Evolutionary conservation across 1,140 invertebrate genomes (phyloP).

Genomic region (Camponotus pennsylvanicus): DNA sequence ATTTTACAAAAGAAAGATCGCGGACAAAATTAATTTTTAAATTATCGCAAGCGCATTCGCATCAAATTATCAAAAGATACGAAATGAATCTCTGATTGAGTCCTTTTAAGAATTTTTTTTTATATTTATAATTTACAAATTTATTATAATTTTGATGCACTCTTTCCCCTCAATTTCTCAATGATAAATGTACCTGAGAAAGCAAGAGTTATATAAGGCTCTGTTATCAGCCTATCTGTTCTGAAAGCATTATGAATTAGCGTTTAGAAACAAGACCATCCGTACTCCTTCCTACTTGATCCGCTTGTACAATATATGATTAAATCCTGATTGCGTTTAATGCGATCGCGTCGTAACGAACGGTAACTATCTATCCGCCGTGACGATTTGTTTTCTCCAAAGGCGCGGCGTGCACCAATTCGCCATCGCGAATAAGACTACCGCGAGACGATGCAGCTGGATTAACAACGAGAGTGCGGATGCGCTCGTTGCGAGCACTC

Average conservation of each 20-base stretch:
- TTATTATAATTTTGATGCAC: neutral
- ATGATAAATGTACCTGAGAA: neutral
- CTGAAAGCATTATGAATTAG: neutral
- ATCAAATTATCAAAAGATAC: neutral
- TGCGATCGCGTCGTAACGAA: neutral
- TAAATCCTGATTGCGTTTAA: constrained; percentile 36
- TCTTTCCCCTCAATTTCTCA: neutral
- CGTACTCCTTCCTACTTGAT: neutral
- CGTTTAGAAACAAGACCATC: neutral
- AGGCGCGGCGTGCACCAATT: constrained; percentile 20
- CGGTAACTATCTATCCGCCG: neutral
- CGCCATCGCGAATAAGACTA: constrained; percentile 8
- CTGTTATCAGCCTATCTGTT: neutral
- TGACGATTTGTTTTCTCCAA: constrained; percentile 21
- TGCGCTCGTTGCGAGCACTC: neutral
- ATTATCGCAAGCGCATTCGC: neutral
- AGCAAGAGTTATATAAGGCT: neutral
- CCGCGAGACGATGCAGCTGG: neutral
- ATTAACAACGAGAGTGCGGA: constrained; percentile 1
- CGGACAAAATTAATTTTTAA: neutral
- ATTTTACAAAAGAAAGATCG: neutral
- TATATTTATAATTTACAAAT: neutral
- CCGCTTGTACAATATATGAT: constrained; percentile 4
- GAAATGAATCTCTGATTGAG: neutral
- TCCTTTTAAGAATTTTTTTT: neutral